Base-by-base conservation (phyloP, 2,797 vertebrate genomes). In the Sebastes vulpes region DNA sequence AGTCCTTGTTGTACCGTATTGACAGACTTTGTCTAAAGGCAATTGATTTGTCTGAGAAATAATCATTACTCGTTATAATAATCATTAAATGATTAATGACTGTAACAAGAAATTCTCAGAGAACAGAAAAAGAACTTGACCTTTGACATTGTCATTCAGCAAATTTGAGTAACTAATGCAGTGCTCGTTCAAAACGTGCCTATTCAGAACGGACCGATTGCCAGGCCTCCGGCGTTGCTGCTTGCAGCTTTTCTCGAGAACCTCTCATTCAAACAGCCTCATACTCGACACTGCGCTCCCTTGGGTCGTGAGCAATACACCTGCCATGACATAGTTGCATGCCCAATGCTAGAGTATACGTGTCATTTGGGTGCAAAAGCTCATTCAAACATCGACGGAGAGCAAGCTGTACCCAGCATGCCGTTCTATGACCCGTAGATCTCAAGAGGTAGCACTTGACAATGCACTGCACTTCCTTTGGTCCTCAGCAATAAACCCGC, bases 31-130 rank as follows among this genome's bases (percentile, higher is more conserved):
- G 65, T 68, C 72, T 67, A 68, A 72, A 79, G 69, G 64, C 5
- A 4, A 92, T 83, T 87, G 82, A 93, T 87, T 81, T 63, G 61
- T 69, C 72, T 1, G 29, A 57, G 72, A 89, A 91, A 81, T 68
- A 87, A 90, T 88, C 90, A 82, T 82, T 90, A 70, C 75, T 82
- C 68, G 67, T 89, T 78, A 81, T 25, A 0, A 52, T 75, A 76
- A 86, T 89, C 65, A 66, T 54, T 79, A 77, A 82, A 89, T 82
- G 76, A 90, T 86, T 91, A 78, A 92, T 88, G 74, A 82, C 61
- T 18, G 26, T 5, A 63, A 53, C 60, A 63, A 68, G 70, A 84
- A 76, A 86, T 70, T 75, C 35, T 78, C 67, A 63, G 60, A 79
- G 77, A 82, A 81, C 65, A 71, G 57, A 65, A 54, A 65, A 54